Evolutionary conservation across 1,140 invertebrate genomes (phyloP).

Genomic region (Atta colombica): DNA sequence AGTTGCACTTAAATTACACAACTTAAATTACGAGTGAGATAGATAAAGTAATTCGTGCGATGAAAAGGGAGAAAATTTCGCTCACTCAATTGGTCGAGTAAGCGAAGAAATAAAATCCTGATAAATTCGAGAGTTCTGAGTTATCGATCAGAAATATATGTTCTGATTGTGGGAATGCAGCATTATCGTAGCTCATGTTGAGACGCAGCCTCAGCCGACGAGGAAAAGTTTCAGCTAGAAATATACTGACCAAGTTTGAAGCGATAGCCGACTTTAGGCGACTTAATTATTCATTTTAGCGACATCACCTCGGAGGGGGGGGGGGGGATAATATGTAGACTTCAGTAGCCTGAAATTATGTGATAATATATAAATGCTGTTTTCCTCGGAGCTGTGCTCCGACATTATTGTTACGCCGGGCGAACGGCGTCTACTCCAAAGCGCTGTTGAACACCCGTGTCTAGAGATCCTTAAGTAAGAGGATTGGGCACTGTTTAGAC

Average conservation of each 20-base stretch:
- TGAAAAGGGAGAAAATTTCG: neutral
- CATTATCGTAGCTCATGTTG: constrained; percentile 5
- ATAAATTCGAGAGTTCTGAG: neutral
- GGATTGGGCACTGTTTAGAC: too few species aligned
- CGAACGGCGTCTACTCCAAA: neutral
- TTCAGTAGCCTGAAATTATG: constrained; percentile 84
- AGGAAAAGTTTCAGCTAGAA: constrained; percentile 47
- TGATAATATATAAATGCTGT: constrained; percentile 82
- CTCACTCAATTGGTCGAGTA: constrained; percentile 24
- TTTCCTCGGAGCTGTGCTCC: constrained; percentile 85
- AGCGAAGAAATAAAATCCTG: neutral
- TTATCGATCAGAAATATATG: neutral
- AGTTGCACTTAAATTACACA: neutral
- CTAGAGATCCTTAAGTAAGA: too few species aligned
- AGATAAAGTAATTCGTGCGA: neutral
- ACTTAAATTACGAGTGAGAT: neutral
- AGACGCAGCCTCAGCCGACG: constrained; percentile 10
- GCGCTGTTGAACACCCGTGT: neutral
- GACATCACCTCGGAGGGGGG: constrained; percentile 34
- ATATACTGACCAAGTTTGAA: constrained; percentile 73
- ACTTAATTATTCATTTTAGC: constrained; percentile 67
- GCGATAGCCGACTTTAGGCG: constrained; percentile 66
- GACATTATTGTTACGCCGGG: constrained; percentile 81
- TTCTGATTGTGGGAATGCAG: neutral
- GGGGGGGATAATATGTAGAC: constrained; percentile 63